Conservation (phyloP, 2,113 vertebrate species). For the Turdus rufiventris region DNA sequence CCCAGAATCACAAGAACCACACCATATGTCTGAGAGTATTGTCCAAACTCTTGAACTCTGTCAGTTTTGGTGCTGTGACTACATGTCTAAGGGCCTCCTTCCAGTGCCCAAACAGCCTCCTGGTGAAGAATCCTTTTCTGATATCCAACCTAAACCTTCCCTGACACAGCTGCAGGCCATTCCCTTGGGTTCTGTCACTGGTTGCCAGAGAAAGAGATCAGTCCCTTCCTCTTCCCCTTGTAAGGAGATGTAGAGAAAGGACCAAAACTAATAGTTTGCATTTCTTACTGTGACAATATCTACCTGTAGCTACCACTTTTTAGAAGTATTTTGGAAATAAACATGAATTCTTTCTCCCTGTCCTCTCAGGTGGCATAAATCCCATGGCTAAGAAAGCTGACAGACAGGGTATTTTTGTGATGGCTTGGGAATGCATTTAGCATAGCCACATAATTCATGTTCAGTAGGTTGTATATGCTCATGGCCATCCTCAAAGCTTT, state of each 20-base stretch:
- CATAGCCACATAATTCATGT: background rate
- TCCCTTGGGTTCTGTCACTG: background rate
- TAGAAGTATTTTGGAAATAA: background rate
- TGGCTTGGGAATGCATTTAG: background rate
- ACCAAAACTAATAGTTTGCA: rapidly evolving
- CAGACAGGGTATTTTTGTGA: background rate
- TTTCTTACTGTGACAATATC: background rate
- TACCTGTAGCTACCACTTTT: background rate
- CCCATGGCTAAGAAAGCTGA: background rate
- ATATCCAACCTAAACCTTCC: background rate
- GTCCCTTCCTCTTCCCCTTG: background rate
- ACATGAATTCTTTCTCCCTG: background rate
- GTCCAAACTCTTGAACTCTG: background rate
- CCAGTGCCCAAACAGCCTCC: background rate
- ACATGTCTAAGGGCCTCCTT: background rate
- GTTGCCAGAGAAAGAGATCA: background rate
- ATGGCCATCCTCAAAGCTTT: background rate
- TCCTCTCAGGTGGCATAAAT: background rate
- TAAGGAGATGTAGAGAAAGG: background rate
- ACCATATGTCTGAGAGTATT: background rate
- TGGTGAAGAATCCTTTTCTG: background rate
- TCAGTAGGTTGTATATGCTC: background rate
- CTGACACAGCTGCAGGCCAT: background rate
- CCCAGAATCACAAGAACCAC: background rate
- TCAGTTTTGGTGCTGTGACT: background rate